Conservation (phyloP, 2,888 invertebrate genomes). For the Bellardia bayeri region DNA sequence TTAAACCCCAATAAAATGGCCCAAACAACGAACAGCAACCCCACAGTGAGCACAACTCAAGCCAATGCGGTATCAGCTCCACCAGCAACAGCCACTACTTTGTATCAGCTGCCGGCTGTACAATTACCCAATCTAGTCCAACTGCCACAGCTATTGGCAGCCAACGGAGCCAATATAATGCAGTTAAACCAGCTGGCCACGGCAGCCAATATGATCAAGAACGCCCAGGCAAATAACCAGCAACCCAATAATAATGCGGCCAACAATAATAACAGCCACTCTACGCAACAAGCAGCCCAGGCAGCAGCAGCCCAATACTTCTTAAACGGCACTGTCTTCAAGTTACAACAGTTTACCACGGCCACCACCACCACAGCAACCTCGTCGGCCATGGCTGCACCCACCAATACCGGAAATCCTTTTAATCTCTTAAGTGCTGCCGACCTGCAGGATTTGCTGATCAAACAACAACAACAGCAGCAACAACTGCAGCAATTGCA, state of each 20-base stretch:
- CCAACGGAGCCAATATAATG: conserved; percentile 85
- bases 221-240: conserved; percentile 66
- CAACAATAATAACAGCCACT: conserved; percentile 77
- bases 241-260: conserved; percentile 67
- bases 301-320: conserved; percentile 83
- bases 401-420: conserved; percentile 77
- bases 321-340: conserved; percentile 84
- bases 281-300: conserved; percentile 80
- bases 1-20: conserved; percentile 71
- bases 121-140: conserved; percentile 88
- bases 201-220: conserved; percentile 82
- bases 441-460: conserved; percentile 79
- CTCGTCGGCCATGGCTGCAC: conserved; percentile 79
- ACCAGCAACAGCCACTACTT: conserved; percentile 78
- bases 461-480: conserved; percentile 79
- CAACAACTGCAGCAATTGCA: conserved; percentile 75
- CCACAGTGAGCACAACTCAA: conserved; percentile 75
- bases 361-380: conserved; percentile 82
- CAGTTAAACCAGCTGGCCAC: conserved; percentile 80
- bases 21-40: conserved; percentile 79
- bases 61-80: conserved; percentile 13
- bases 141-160: conserved; percentile 87
- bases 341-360: conserved; percentile 82
- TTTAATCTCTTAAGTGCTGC: conserved; percentile 79
- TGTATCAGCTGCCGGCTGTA: conserved; percentile 86